Base-by-base conservation (phyloP, 2,888 invertebrate genomes). In the Chaetoderma sp. region DNA sequence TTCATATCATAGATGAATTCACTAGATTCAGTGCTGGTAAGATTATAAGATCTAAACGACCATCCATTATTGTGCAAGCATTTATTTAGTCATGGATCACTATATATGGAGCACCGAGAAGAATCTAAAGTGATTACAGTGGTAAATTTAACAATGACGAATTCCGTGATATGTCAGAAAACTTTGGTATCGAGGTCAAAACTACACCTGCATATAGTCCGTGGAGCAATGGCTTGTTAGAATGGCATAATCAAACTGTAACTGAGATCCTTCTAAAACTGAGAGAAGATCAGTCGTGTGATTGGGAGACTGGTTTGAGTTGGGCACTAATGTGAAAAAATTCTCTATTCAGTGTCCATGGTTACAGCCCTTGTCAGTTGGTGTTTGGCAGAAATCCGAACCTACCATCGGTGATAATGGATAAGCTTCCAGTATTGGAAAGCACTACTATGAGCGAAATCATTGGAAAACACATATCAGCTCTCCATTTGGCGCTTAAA, bases 321-420 rank as follows among this genome's bases (percentile, higher is more conserved):
- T 60, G 60, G 60, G 30, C 50, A 8, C 10, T 36, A 8, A 47
- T 47, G 47, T 10, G 18, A 13, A 47, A 47, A 23, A 47, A 47
- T 23, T 8, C 47, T 21, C 47, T 47, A 8, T 8, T 21, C 10
- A 47, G 21, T 47, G 47, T 47, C 18, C 47, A 47, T 47, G 47
- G 47, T 8, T 44, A 23, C 28, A 58, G 58, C 21, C 45, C 58
- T 25, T 36, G 52, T 28, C 60, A 60, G 28, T 44, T 60, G n/a
- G 60, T 60, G 18, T 52, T 28, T 27, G 49, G n/a, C n/a, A n/a
- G n/a, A n/a, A n/a, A n/a, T n/a, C n/a, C n/a, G n/a, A n/a, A n/a
- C n/a, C n/a, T n/a, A n/a, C n/a, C n/a, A n/a, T n/a, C n/a, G n/a
- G n/a, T n/a, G n/a, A n/a, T n/a, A n/a, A n/a, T n/a, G n/a, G n/a